phyloP scores from a whole-genome alignment of 2,113 vertebrate species.

The Chlorodrepanis virens region DNA sequence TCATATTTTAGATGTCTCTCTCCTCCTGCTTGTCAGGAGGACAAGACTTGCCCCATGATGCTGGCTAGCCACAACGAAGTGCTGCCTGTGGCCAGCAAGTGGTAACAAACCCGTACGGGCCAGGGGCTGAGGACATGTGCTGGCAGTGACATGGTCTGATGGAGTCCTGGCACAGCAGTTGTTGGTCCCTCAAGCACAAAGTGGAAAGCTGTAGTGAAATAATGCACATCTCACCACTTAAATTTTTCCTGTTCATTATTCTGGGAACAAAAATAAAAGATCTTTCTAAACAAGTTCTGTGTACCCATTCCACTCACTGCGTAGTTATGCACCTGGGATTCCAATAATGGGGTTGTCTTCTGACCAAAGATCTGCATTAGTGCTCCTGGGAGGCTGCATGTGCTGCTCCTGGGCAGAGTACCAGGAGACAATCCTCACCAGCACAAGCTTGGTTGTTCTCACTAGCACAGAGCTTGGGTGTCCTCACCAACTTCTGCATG shows the following conservation, averaged over 20 bases:
- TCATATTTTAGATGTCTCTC: neutral
- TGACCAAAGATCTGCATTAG: neutral
- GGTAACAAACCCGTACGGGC: neutral
- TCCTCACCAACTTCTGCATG: neutral
- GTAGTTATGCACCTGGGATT: neutral
- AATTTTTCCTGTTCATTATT: neutral
- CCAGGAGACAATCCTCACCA: neutral
- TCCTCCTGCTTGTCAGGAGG: neutral
- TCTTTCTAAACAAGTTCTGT: neutral
- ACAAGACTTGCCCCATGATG: neutral
- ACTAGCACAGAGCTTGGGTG: neutral
- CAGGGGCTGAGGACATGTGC: neutral
- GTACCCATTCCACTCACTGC: neutral
- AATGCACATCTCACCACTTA: neutral
- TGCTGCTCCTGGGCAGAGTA: neutral
- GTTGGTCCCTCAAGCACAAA: neutral
- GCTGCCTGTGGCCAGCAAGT: neutral
- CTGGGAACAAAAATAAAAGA: rapidly evolving
- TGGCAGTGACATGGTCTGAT: neutral
- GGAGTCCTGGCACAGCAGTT: neutral
- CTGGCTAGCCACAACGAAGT: neutral
- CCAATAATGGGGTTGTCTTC: neutral
- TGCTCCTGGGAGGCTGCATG: neutral
- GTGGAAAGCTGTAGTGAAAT: neutral
- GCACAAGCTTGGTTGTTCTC: neutral